A percentile compares a stretch with the other conserved stretches of the same genome.
Evolutionary conservation across 2,888 invertebrate genomes (phyloP).

Genomic region (Torymus texanus): DNA sequence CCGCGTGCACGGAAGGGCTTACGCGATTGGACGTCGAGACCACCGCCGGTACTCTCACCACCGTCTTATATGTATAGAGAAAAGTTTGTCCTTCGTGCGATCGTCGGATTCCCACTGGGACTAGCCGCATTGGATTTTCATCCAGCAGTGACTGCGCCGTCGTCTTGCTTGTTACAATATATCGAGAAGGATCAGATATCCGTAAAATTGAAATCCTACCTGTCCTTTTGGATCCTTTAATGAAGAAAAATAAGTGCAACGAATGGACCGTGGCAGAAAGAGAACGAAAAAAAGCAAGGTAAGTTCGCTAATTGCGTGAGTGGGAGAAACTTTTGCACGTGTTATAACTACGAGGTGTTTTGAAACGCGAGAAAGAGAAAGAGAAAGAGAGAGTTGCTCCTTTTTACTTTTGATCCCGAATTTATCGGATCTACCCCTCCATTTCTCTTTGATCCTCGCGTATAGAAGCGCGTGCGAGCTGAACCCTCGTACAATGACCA

Average conservation of each 20-base stretch:
- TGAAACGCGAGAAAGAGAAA: too few species aligned
- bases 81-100: conserved; percentile 27
- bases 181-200: conserved; percentile 43
- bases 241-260: background rate
- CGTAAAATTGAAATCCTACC: conserved; percentile 53
- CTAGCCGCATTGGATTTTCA: conserved; percentile 28
- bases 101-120: conserved; percentile 34
- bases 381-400: background rate
- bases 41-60: background rate
- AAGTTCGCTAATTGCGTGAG: conserved; percentile 42
- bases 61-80: conserved; percentile 27
- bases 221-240: conserved; percentile 18
- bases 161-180: background rate
- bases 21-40: conserved; percentile 47
- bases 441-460: conserved; percentile 35
- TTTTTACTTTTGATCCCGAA: conserved; percentile 12
- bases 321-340: background rate
- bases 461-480: background rate
- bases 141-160: conserved; percentile 1
- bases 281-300: background rate
- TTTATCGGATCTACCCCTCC: conserved; percentile 14
- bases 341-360: background rate
- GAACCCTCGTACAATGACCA: background rate
- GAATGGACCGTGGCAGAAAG: background rate
- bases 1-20: conserved; percentile 25